Conservation (phyloP, 23 tunicate genomes). For the Styela clava region DNA sequence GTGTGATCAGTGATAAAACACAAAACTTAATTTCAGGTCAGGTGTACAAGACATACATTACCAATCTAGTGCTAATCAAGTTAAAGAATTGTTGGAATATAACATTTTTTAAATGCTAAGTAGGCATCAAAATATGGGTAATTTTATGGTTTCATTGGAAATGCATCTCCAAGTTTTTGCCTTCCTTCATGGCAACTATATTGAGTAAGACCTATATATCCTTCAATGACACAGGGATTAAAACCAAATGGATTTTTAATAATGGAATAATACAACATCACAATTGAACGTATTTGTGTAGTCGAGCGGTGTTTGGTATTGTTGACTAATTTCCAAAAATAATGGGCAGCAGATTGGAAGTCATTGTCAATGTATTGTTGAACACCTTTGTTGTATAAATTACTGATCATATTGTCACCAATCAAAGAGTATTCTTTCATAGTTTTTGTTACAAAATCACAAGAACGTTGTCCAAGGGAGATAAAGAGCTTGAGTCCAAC, state of each 20-base stretch:
- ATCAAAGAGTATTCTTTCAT: background rate
- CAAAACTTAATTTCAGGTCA: too few relatives aligned
- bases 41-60: too few relatives aligned
- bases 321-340: background rate
- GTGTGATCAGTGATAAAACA: too few relatives aligned
- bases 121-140: too few relatives aligned
- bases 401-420: background rate
- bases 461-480: background rate
- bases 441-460: background rate
- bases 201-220: background rate
- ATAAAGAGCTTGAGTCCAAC: background rate
- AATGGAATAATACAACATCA: background rate
- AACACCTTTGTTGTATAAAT: background rate
- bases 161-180: background rate
- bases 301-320: background rate
- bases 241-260: background rate
- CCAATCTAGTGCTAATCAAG: too few relatives aligned
- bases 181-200: background rate
- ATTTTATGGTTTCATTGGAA: too few relatives aligned
- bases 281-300: background rate
- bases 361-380: background rate
- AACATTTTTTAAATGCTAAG: too few relatives aligned
- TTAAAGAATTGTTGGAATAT: too few relatives aligned
- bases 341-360: background rate
- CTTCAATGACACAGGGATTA: background rate